These are phyloP conservation scores for Megalops atlanticus DNA, from an alignment of 2,113 vertebrate genomes.

Conservation along the genomic window DNA sequence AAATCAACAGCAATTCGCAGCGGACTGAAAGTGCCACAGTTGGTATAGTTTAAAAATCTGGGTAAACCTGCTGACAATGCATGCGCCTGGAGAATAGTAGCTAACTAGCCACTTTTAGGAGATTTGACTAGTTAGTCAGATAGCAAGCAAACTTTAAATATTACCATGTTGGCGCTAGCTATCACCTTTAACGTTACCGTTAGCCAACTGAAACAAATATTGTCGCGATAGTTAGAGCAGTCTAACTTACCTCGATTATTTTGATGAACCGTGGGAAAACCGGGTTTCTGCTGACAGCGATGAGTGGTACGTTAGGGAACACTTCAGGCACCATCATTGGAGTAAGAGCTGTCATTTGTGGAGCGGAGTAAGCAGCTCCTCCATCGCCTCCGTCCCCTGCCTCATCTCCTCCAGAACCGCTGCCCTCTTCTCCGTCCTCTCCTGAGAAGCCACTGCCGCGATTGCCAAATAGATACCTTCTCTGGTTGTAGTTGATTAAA, in stretches of 20 bases:
- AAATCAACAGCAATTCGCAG: slow-evolving; percentile 6
- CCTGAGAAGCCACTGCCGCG: slow-evolving; percentile 64
- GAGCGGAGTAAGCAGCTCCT: slow-evolving; percentile 54
- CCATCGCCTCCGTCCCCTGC: slow-evolving; percentile 40
- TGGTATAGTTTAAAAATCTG: too few relatives aligned
- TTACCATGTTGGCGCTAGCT: too few relatives aligned
- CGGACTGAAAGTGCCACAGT: neutral
- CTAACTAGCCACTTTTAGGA: too few relatives aligned
- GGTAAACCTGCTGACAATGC: too few relatives aligned
- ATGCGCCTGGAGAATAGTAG: too few relatives aligned
- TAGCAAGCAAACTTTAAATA: too few relatives aligned
- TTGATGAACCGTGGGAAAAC: slow-evolving; percentile 98
- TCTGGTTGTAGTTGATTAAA: slow-evolving; percentile 16
- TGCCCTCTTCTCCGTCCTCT: slow-evolving; percentile 66
- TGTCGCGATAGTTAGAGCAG: too few relatives aligned
- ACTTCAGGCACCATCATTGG: slow-evolving; percentile 89
- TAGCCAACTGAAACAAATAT: neutral
- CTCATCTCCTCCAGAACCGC: slow-evolving; percentile 38
- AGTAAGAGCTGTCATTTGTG: slow-evolving; percentile 87
- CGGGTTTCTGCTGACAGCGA: slow-evolving; percentile 90
- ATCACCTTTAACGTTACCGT: too few relatives aligned
- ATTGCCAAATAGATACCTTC: slow-evolving; percentile 56
- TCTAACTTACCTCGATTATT: slow-evolving; percentile 97
- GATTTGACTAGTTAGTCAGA: neutral
- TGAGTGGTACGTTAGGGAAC: slow-evolving; percentile 90